Evolutionary conservation across 2,888 invertebrate genomes (phyloP).

Genomic region (Drosophila vallismaia): DNA sequence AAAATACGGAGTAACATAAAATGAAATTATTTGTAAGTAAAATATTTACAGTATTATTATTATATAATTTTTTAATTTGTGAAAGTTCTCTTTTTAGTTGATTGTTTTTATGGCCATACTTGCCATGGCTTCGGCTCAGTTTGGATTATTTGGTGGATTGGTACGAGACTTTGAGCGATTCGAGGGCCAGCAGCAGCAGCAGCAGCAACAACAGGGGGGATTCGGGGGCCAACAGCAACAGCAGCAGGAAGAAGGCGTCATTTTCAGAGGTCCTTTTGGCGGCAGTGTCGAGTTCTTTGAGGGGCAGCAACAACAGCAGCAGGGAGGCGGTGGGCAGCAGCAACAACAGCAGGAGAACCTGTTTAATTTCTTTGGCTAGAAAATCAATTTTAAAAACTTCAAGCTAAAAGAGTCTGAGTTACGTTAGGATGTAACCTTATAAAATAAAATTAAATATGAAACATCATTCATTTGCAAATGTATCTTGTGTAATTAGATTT

Average conservation of each 20-base stretch:
- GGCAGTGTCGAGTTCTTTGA: constrained; percentile 36
- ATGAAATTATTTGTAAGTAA: constrained; percentile 25
- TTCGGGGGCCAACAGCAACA: constrained; percentile 39
- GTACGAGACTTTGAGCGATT: constrained; percentile 26
- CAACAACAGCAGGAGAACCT: constrained; percentile 35
- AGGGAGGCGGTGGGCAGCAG: constrained; percentile 32
- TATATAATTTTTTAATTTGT: not conserved
- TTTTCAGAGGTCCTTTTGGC: constrained; percentile 39
- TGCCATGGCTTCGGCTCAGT: constrained; percentile 25
- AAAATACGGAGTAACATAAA: not conserved
- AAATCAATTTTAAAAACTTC: not conserved
- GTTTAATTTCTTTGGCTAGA: constrained; percentile 31
- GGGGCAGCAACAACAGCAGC: constrained; percentile 36
- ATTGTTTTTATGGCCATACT: constrained; percentile 19
- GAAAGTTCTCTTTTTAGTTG: not conserved
- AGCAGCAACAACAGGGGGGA: constrained; percentile 33
- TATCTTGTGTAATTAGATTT: not conserved
- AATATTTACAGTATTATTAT: not conserved
- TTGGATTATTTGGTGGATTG: constrained; percentile 24
- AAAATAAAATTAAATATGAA: not conserved
- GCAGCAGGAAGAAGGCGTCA: constrained; percentile 37
- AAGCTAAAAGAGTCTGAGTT: constrained; percentile 5
- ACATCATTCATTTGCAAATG: not conserved
- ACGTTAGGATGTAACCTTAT: not conserved
- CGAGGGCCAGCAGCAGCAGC: constrained; percentile 16